Percentiles rank a stretch among this genome's conserved stretches.
phyloP scores from a whole-genome alignment of 2,113 vertebrate species.

The Solea solea region DNA sequence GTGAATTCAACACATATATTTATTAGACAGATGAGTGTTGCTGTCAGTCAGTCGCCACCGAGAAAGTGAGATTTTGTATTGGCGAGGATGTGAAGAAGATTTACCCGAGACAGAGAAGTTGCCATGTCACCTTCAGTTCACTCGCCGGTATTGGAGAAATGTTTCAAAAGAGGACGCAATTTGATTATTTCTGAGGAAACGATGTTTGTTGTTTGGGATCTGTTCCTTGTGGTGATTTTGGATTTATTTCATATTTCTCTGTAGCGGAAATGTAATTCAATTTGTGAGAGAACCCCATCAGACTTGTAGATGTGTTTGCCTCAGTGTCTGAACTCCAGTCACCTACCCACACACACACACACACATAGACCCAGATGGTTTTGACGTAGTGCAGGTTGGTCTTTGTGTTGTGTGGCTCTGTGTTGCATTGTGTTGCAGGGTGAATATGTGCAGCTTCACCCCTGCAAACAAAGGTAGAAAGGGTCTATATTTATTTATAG shows the following conservation, averaged over 20 bases:
- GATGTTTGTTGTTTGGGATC: conserved; percentile 56
- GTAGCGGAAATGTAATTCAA: conserved; percentile 53
- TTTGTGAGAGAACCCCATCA: conserved; percentile 32
- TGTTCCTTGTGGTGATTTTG: conserved; percentile 53
- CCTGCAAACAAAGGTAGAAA: conserved; percentile 43
- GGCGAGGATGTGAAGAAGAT: conserved; percentile 5
- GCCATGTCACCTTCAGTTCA: conserved; percentile 37
- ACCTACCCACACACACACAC: conserved; percentile 17
- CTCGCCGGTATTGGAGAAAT: conserved; percentile 18
- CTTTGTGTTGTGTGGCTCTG: conserved; percentile 37
- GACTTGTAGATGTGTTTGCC: conserved; percentile 32
- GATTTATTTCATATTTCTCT: conserved; percentile 45
- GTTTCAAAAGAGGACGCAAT: conserved; percentile 29
- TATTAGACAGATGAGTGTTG: conserved; percentile 21
- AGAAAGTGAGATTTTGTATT: background rate
- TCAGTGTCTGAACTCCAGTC: conserved; percentile 13
- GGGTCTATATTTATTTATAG: conserved; percentile 65
- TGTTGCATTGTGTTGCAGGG: conserved; percentile 34
- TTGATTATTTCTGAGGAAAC: conserved; percentile 58
- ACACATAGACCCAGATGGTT: conserved; percentile 28
- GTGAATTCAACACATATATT: conserved; percentile 34
- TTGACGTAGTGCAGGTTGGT: conserved; percentile 17
- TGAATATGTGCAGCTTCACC: conserved; percentile 34
- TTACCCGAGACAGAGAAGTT: conserved; percentile 1
- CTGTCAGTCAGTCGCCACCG: conserved; percentile 17